Evolutionary conservation across 1,140 invertebrate species (phyloP), one percentile per base, ranked within the genome.

Genomic region (Drosophila varians): DNA sequence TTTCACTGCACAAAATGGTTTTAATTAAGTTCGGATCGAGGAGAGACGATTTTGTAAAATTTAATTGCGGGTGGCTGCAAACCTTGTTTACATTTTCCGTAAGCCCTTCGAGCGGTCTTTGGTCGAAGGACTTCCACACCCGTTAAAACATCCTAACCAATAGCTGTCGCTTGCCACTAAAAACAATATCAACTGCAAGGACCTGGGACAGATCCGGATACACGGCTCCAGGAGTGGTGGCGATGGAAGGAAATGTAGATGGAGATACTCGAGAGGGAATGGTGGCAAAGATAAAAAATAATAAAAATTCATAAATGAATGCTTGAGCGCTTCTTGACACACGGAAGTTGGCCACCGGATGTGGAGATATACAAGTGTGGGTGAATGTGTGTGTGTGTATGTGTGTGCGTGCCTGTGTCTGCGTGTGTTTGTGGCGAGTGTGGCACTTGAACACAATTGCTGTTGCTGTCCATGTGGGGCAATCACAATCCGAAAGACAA

Each of bases 21-120:
- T 86, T 86, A 86, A 86, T 86, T 86, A 86, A 86, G 87, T 87
- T 87, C 82, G 82, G 82, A 86, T 87, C 77, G 70, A 61, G 77
- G 53, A 77, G 74, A 68, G 82, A 87, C 83, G 74, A 77, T 82
- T 86, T 86, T 77, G 82, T 70, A 60, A 54, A 62, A 77, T 64
- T 77, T 77, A 86, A 86, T 87, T 86, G 77, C 69, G 70, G 80
- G 76, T 79, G 68, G 68, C 66, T 65, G 66, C 52, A 80, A 78
- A 52, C 43, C 68, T 86, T 80, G 82, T 74, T 86, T 80, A 80
- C 80, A 74, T 66, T 65, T 57, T 47, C 40, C 28, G 23, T 26
- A 48, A 54, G 12, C 21, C 40, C 21, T 54, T 53, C 36, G 45
- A 38, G 42, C 47, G 48, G 42, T 43, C 70, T 84, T 84, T 84